Base-by-base conservation (phyloP, 2,113 vertebrate species). In the Passer montanus region DNA sequence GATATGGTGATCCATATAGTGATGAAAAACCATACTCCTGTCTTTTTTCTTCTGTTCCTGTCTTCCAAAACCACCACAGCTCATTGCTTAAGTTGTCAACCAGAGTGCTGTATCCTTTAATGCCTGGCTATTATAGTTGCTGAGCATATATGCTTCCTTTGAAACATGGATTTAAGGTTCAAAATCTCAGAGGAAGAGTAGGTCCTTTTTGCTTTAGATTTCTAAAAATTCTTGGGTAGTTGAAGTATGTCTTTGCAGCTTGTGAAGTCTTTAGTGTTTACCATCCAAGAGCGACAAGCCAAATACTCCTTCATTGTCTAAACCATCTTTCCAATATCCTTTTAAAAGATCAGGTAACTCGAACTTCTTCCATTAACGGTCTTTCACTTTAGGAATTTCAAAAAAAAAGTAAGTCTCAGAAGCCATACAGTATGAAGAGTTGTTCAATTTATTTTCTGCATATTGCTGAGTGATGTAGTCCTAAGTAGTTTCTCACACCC, bases 371-470 rank as follows among this genome's bases (percentile, higher is more conserved):
- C 37, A 67, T 67, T 90, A 86, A 74, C 52, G 31, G 10, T 52
- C 68, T 89, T 90, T 84, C 0, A 2, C 46, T 93, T 86, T n/a
- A 77, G 59, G 30, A 92, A 50, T 72, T 87, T 53, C 0, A 50
- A 70, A 62, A 84, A 66, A 46, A 14, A 41, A 41, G 4, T 69
- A 70, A 84, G 78, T 67, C 84, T 72, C 56, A 62, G 60, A 78
- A 91, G 28, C n/a, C 50, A 60, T 81, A 80, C 16, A 87, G 43
- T 46, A 82, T 28, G 23, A 94, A 30, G 41, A 89, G 17, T 52
- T 91, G 35, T 75, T 92, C 69, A 75, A 78, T 81, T 90, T 92
- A 84, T 92, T 94, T 95, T 74, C 76, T 69, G 73, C 80, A 64
- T 75, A 91, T 82, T 92, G 41, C 84, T 56, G 74, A 97, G 53